Evolutionary conservation across 1,140 invertebrate genomes (phyloP).

Genomic region (Papilio glaucus): DNA sequence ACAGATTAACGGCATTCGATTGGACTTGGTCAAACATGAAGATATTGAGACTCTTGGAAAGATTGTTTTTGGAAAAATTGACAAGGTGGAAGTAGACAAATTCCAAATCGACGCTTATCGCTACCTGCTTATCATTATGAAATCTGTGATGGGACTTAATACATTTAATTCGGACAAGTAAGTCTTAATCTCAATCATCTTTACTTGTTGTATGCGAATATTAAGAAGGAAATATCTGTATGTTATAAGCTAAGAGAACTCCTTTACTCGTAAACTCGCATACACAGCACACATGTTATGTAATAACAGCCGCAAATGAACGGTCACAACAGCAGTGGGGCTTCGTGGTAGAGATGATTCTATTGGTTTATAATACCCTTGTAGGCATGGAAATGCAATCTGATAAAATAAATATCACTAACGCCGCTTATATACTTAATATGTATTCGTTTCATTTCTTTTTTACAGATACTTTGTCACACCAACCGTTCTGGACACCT

Average conservation of each 20-base stretch:
- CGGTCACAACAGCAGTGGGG: too few relatives aligned
- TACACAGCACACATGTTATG: too few relatives aligned
- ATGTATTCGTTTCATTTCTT: slow-evolving; percentile 36
- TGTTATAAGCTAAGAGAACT: too few relatives aligned
- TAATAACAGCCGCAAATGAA: too few relatives aligned
- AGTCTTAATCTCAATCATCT: slow-evolving; percentile 37
- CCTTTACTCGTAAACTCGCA: too few relatives aligned
- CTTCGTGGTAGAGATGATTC: too few relatives aligned
- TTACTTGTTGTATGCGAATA: background rate
- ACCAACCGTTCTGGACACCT: slow-evolving; percentile 82
- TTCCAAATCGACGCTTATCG: slow-evolving; percentile 64
- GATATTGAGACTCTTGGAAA: slow-evolving; percentile 70
- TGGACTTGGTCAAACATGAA: slow-evolving; percentile 64
- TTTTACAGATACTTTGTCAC: slow-evolving; percentile 75
- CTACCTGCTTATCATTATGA: slow-evolving; percentile 71
- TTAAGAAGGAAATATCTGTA: background rate
- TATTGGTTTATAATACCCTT: too few relatives aligned
- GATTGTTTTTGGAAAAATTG: slow-evolving; percentile 68
- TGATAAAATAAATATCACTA: too few relatives aligned
- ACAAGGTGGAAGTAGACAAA: slow-evolving; percentile 56
- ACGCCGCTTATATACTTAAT: background rate
- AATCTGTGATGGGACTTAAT: slow-evolving; percentile 68
- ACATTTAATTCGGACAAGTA: slow-evolving; percentile 67
- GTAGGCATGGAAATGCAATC: too few relatives aligned
- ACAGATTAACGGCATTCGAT: slow-evolving; percentile 66